Evolutionary conservation across 2,888 invertebrate species (phyloP), one percentile per base, ranked within the genome.

Genomic region (Limnephilus rhombicus): DNA sequence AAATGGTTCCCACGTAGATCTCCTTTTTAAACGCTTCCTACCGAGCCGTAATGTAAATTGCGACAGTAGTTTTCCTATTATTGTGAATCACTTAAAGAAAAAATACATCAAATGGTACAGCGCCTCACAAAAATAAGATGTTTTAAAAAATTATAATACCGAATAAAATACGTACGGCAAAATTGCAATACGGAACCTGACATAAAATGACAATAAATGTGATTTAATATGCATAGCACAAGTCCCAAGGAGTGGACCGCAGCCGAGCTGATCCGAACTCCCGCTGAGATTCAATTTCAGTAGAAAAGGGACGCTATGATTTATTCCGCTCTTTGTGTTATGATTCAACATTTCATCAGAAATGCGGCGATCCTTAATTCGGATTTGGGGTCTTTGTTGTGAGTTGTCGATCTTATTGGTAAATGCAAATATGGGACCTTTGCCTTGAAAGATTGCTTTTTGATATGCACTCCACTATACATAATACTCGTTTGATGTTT

Each of bases 201-300:
- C 53, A 18, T 18, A 18, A 53, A 5, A 18, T 5, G 53, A 68
- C 12, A 13, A 49, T 49, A 49, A 49, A 49, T 49, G 13, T 15
- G 49, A 13, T 49, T 49, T 49, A 49, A 49, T 49, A 49, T 49
- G 49, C 49, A 49, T 49, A 13, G 49, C 68, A 68, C n/a, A 68
- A 68, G 68, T 68, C 24, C n/a, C 68, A n/a, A n/a, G 68, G n/a
- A 68, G 24, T n/a, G 68, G 68, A 68, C 24, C 68, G 68, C 24
- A 68, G 5, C 9, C 24, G 18, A 49, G 24, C 68, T 31, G 88
- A 37, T 88, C 80, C 41, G 81, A 53, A 53, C 91, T 82, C 91
- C 86, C 90, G 92, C 91, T 83, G 93, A 80, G 93, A 92, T 93
- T 92, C 92, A 93, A 93, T 93, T 90, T 92, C 85, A 53, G 89